Conservation (phyloP, 2,113 vertebrate genomes). For the Triplophysa tibetana region DNA sequence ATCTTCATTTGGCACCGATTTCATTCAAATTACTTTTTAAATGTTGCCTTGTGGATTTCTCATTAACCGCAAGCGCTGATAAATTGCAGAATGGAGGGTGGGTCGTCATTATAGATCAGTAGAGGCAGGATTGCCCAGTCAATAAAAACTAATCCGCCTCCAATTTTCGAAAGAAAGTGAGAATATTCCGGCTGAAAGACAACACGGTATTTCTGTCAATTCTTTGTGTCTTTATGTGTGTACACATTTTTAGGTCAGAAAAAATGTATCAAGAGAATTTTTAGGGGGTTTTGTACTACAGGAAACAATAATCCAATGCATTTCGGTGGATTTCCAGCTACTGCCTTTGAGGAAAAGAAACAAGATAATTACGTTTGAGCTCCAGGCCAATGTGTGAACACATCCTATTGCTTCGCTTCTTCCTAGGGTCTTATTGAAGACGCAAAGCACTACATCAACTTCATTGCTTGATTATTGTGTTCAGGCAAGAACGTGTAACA, state of each 20-base stretch:
- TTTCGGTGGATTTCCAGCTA: conserved; percentile 2
- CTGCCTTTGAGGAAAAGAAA: conserved; percentile 30
- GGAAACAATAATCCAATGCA: conserved; percentile 2
- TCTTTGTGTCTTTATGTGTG: too few relatives aligned
- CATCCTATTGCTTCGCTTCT: neutral
- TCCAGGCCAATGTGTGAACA: conserved; percentile 28
- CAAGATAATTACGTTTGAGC: conserved; percentile 24
- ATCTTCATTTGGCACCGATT: conserved; percentile 65
- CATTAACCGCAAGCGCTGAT: conserved; percentile 66
- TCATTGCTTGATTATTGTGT: conserved; percentile 31
- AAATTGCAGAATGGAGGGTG: conserved; percentile 53
- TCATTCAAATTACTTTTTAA: conserved; percentile 64
- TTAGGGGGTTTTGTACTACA: conserved; percentile 2
- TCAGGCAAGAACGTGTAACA: conserved; percentile 27
- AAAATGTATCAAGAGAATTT: too few relatives aligned
- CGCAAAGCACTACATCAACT: neutral
- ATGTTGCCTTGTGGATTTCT: conserved; percentile 62
- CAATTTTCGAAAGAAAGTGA: neutral
- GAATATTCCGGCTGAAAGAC: neutral
- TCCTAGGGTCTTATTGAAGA: conserved; percentile 15
- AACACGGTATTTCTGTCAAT: neutral
- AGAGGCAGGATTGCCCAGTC: conserved; percentile 4
- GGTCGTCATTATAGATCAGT: conserved; percentile 21
- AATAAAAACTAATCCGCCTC: neutral
- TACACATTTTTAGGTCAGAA: too few relatives aligned